Base-by-base conservation (phyloP, 2,797 vertebrate species). In the Catharus ustulatus region DNA sequence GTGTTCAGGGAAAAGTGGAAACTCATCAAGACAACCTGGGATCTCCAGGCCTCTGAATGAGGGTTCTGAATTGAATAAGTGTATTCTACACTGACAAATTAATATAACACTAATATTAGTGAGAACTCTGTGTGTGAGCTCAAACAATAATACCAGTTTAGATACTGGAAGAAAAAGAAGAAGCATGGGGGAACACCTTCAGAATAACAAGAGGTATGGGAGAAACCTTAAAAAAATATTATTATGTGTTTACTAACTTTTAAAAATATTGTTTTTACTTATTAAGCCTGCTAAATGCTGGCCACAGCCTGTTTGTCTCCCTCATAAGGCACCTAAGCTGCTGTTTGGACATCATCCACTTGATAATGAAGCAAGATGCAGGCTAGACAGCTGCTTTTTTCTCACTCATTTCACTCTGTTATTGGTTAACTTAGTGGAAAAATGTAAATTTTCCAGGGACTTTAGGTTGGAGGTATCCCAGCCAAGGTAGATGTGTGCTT, bases 391-490 rank as follows among this genome's bases (percentile, higher is more conserved):
- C 98, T 99, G 98, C 98, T 98, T 98, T 98, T 99, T 99, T 98
- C 98, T 98, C 98, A 98, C 97, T 99, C 98, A 99, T 99, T 99
- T 99, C 98, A 98, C 98, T 98, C 98, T 95, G 97, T 99, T 98
- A 99, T 99, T 99, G 98, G 98, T 98, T 99, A 99, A 99, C 98
- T 99, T 98, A 97, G 98, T 98, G 98, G 98, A 99, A 99, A 98
- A 98, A 98, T 97, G 98, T 98, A 98, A 97, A 98, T 98, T 98
- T 99, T 98, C 98, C 97, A 98, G 98, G 98, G 98, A 98, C 97
- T 98, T 98, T 97, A 98, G 98, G 98, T 97, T 98, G 96, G 97
- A 98, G 97, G 97, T 98, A 98, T 97, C 97, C 97, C 98, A 98
- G 98, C 98, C 97, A 98, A 99, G 98, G 97, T 99, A 98, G 98